Percentiles rank a stretch among this genome's conserved stretches.
Evolutionary conservation across 1,140 invertebrate species (phyloP).

Genomic region (Eufriesea mexicana): DNA sequence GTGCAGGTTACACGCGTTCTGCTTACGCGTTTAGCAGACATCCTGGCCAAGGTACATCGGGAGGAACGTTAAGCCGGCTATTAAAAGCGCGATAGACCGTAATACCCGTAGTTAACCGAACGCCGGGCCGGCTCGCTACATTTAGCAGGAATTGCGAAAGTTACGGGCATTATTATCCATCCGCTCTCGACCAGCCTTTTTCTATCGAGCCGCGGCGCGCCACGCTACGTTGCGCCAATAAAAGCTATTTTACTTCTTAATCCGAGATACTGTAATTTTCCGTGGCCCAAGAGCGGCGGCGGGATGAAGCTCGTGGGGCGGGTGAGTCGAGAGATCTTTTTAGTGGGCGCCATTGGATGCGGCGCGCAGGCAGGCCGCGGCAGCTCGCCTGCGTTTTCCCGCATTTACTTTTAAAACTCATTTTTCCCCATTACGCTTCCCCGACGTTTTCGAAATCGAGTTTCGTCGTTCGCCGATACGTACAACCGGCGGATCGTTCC

Average conservation of each 20-base stretch:
- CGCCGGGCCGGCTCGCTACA: constrained; percentile 47
- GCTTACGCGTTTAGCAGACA: constrained; percentile 34
- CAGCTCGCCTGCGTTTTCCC: neutral
- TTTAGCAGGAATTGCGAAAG: constrained; percentile 64
- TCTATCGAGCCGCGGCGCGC: constrained; percentile 49
- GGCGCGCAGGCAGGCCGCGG: neutral
- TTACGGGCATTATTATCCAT: constrained; percentile 68
- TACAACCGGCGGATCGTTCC: neutral
- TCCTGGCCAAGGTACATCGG: constrained; percentile 34
- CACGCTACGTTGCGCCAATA: constrained; percentile 54
- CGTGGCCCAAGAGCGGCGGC: neutral
- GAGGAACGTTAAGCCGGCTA: constrained; percentile 65
- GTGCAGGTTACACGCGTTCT: constrained; percentile 40
- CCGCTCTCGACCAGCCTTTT: constrained; percentile 56
- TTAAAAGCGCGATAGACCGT: constrained; percentile 69
- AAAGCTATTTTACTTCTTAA: constrained; percentile 69
- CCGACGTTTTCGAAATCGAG: constrained; percentile 46
- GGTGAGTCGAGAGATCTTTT: constrained; percentile 22
- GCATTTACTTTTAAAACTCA: constrained; percentile 44
- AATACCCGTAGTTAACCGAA: constrained; percentile 67
- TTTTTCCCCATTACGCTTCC: constrained; percentile 37
- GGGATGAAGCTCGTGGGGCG: neutral
- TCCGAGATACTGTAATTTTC: constrained; percentile 62
- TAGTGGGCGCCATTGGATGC: constrained; percentile 3
- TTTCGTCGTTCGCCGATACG: constrained; percentile 37